Base-by-base conservation (phyloP, 2,797 vertebrate genomes). In the Enteromius mattozi region DNA sequence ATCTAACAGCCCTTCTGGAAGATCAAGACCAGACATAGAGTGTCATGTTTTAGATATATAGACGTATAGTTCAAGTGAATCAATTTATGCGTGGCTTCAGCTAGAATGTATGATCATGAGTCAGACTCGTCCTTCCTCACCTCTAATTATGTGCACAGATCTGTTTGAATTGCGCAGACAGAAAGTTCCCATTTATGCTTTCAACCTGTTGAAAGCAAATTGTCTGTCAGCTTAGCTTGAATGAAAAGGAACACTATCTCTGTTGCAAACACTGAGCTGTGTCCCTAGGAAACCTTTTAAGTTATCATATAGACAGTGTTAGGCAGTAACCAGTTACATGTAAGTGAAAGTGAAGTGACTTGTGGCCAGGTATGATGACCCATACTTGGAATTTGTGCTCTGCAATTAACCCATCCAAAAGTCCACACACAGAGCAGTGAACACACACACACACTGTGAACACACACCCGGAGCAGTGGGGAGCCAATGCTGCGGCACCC, bases 191-290 rank as follows among this genome's bases (percentile, higher is more conserved):
- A 21, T 66, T 75, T 24, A 63, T 27, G 7, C 33, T 21, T 51
- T 24, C 33, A 35, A 80, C 65, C 21, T 70, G 8, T 70, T 80
- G 65, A 70, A 80, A 54, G n/a, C 12, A 3, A 54, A 56, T 16
- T 56, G 33, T 81, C 79, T 59, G 35, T 59, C 49, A 59, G 79
- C n/a, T 69, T 17, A 40, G 17, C 14, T 65, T 51, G 21, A 54
- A 54, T 54, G 49, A 69, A 51, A 37, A 45, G 12, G 35, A 66
- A 80, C 35, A 19, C 47, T 42, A 56, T 35, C 21, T 69, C 14
- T 17, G 21, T n/a, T 71, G 12, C 13, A 71, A 42, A 16, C 40
- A 19, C 69, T 45, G n/a, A 45, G 40, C 40, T 71, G 19, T 71
- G 14, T 71, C 21, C 1, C 0, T 45, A 30, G 3, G 1, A 27